Base-by-base conservation (phyloP, 30 jellyfish, hydroid and myxozoan species). In the Phacellophora camtschatica region DNA sequence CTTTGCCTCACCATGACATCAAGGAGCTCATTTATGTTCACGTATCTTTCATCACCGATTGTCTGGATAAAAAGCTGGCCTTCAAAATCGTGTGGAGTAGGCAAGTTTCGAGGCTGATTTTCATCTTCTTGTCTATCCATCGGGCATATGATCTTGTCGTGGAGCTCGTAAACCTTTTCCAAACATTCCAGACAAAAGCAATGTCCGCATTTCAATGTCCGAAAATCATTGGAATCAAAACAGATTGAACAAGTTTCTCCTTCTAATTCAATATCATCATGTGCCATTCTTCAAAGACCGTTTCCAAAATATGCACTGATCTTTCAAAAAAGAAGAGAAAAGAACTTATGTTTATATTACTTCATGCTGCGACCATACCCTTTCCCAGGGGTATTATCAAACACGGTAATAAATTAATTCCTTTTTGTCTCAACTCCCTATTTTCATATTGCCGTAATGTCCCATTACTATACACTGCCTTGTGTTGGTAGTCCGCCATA, bases 191-290 rank as follows among this genome's bases (percentile, higher is more conserved):
- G 23, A 65, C 89, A 77, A 43, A 77, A 77, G 16, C 72, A 54
- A 50, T 77, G 89, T 45, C 89, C 89, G 48, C 89, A 77, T 23
- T 32, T 73, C 33, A 77, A 71, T 5, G 66, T 57, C 12, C 89
- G 46, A 36, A 61, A 77, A 5, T 77, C 74, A 32, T 77, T 39
- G 30, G 82, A 64, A 16, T 59, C 82, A n/a, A 22, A 25, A 36
- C 89, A 77, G 5, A 77, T 43, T 12, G 41, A 2, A 36, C 89
- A 77, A 1, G 65, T 31, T 20, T 51, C 29, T 20, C 49, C 75
- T 8, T 73, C 86, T 18, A 31, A 13, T 25, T 71, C 84, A 1
- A 23, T 10, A 3, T 20, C 12, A 25, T 53, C 41, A 46, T 11
- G 30, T 16, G 61, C 61, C 61, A 46, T 46, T 9, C n/a, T n/a